Evolutionary conservation across 2,113 vertebrate genomes (phyloP), one percentile per base, ranked within the genome.

Genomic region (Sigmodon hispidus): DNA sequence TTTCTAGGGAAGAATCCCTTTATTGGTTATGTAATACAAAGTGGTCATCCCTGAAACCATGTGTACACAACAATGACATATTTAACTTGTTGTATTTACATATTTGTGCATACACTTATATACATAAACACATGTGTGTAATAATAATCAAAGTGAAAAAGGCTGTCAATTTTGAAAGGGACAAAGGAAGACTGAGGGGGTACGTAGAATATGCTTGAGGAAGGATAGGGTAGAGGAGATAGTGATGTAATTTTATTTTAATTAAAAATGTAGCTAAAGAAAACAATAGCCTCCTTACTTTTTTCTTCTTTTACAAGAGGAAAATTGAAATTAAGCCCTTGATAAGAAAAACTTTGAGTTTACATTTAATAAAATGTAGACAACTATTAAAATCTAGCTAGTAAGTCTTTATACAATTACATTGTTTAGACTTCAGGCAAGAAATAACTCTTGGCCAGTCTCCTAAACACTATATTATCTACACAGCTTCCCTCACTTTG

Each of bases 401-500:
- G 4, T 83, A 16, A 52, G 61, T 76, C 40, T 36, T 70, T 81
- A 59, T 24, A 45, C 52, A 16, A 69, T 69, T 76, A 45, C 19
- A 75, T 61, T 59, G 9, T 22, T 50, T 59, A 17, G 13, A 59
- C 8, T 45, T 69, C 43, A 19, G 40, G 40, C 0, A 55, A 29
- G 12, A 73, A 80, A 89, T 87, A 69, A 57, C 7, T 11, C 26
- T 61, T 45, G 22, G 34, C 57, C 1, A 86, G 52, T 69, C 50
- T 36, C 40, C 29, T 36, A 80, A 87, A 36, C 72, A 48, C n/a
- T 69, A 17, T 34, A 55, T 69, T 91, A 89, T 57, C 52, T 85
- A 72, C 19, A 89, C 45, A 61, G 22, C 75, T 96, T 76, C 65
- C 91, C 16, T 97, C 70, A 45, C 13, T 87, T 87, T 75, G 57